These are phyloP conservation scores for Drosophila sechellia DNA, from an alignment of 1,140 invertebrate species.

Conservation along the genomic window DNA sequence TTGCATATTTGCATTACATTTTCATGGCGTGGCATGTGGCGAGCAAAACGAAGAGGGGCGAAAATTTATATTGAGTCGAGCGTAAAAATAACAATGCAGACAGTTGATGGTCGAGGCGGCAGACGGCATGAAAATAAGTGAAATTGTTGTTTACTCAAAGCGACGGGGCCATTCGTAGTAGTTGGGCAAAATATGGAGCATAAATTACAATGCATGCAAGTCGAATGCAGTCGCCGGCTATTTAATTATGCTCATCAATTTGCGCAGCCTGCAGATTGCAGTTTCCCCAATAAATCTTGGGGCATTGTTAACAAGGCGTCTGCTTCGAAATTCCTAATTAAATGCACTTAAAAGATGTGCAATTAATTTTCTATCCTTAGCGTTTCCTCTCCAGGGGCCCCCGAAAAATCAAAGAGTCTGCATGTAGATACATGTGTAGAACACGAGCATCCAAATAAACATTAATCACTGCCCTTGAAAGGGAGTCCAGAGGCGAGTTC, in stretches of 20 bases:
- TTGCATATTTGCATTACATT: conserved; percentile 81
- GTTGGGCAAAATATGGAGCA: conserved; percentile 64
- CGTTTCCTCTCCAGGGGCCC: conserved; percentile 16
- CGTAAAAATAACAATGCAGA: conserved; percentile 82
- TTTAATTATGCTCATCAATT: conserved; percentile 83
- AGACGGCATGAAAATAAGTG: conserved; percentile 82
- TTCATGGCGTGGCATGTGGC: conserved; percentile 73
- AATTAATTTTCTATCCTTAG: conserved; percentile 69
- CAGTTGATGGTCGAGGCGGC: conserved; percentile 56
- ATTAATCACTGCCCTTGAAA: conserved; percentile 79
- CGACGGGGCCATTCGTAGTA: conserved; percentile 37
- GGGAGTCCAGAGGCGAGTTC: conserved; percentile 10
- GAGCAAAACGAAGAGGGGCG: conserved; percentile 41
- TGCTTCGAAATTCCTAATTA: conserved; percentile 65
- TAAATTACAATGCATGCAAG: conserved; percentile 76
- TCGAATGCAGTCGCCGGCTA: conserved; percentile 50
- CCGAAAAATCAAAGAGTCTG: conserved; percentile 38
- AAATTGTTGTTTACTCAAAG: conserved; percentile 80
- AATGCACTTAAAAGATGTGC: conserved; percentile 71
- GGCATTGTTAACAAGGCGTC: conserved; percentile 54
- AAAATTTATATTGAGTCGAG: conserved; percentile 82
- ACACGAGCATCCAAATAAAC: conserved; percentile 31
- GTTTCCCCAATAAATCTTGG: conserved; percentile 60
- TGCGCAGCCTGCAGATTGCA: conserved; percentile 37
- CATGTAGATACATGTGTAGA: conserved; percentile 45